Evolutionary conservation across 1,140 invertebrate species (phyloP).

Genomic region (Drosophila simulans): DNA sequence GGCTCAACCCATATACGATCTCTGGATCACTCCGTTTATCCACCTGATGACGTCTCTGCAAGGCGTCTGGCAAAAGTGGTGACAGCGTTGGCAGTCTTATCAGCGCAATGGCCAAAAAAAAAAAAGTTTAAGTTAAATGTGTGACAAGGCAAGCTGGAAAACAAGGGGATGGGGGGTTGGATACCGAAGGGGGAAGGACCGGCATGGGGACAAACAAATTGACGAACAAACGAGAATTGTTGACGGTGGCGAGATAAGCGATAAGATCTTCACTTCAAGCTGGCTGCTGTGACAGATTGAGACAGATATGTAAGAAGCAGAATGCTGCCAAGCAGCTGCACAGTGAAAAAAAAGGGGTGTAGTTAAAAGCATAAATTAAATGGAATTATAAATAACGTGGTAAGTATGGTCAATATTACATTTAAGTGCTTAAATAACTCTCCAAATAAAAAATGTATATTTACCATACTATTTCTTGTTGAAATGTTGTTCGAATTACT

Average conservation of each 20-base stretch:
- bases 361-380: neutral
- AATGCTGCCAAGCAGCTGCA: neutral
- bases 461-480: too few relatives aligned
- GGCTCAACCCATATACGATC: neutral
- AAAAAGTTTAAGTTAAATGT: neutral
- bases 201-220: constrained; percentile 4
- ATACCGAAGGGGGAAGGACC: neutral
- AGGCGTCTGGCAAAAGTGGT: constrained; percentile 62
- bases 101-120: constrained; percentile 53
- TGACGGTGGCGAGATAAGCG: constrained; percentile 31
- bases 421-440: too few relatives aligned
- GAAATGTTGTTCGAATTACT: too few relatives aligned
- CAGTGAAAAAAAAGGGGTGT: neutral
- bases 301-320: neutral
- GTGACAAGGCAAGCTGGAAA: constrained; percentile 9
- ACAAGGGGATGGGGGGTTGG: neutral
- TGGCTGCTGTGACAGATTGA: constrained; percentile 22
- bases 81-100: constrained; percentile 60
- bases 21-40: constrained; percentile 9
- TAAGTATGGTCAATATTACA: too few relatives aligned
- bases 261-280: constrained; percentile 22
- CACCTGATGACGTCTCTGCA: constrained; percentile 35
- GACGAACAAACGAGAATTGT: constrained; percentile 15
- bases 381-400: too few relatives aligned
- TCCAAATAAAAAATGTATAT: too few relatives aligned